Evolutionary conservation across 2,113 vertebrate species (phyloP).

Genomic region (Nothoprocta pentlandii): DNA sequence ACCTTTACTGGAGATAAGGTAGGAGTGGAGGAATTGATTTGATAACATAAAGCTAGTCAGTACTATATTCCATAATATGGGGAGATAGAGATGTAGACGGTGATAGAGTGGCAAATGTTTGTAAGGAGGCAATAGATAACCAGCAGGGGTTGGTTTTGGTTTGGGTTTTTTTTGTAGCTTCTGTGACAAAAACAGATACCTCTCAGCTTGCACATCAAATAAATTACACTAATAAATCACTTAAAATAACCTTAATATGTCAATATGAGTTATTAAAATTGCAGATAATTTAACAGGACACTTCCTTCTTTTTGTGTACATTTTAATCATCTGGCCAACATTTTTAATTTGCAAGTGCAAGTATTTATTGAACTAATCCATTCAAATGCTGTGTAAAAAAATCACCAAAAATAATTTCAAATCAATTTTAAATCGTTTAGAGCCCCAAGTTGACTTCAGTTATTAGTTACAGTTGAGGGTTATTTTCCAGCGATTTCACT

Average conservation of each 20-base stretch:
- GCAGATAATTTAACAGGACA: background rate
- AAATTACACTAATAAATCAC: background rate
- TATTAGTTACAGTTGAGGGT: background rate
- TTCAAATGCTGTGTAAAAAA: background rate
- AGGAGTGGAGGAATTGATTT: constrained; percentile 3
- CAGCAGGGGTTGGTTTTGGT: background rate
- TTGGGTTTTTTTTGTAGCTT: background rate
- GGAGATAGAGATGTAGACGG: background rate
- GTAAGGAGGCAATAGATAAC: background rate
- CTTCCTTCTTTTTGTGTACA: background rate
- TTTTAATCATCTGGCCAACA: background rate
- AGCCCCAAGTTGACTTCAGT: background rate
- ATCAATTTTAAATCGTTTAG: constrained; percentile 8
- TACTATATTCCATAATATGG: background rate
- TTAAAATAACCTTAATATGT: background rate
- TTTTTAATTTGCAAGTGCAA: background rate
- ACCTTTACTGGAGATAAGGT: background rate
- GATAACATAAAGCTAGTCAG: background rate
- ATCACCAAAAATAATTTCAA: background rate
- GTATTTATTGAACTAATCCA: background rate
- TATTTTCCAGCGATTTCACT: constrained; percentile 21
- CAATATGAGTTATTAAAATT: background rate
- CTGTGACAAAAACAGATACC: background rate
- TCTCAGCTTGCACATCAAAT: background rate
- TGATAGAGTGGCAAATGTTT: background rate